Evolutionary conservation across 2,888 invertebrate species (phyloP), one percentile per base, ranked within the genome.

Genomic region (Plebejus anna): DNA sequence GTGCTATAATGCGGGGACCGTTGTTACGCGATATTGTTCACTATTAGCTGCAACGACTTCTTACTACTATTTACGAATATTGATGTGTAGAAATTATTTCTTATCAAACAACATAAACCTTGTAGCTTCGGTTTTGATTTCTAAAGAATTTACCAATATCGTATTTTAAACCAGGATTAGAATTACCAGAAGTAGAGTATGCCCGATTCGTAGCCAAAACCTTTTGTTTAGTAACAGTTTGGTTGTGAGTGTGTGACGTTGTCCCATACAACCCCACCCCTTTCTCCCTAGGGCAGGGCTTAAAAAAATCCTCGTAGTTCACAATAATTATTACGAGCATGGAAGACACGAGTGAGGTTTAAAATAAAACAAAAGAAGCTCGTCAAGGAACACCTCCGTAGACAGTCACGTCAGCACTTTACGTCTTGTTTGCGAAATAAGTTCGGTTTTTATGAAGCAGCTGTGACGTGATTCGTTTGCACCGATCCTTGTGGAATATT

Each of bases 361-460:
- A 66, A 66, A 66, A 66, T 66, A 66, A 32, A 66, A 66, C 32
- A 66, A 61, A 61, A 66, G 61, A 28, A 66, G 32, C 66, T 66
- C 66, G 16, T 66, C 11, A 32, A 66, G 66, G 4, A 16, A 66
- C 28, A 11, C 36, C 32, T 32, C 28, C 66, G 28, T 32, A 72
- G 28, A 73, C 47, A 16, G 47, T 32, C 73, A 55, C 73, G 51
- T 73, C 73, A 55, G 55, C 73, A 51, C 28, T 73, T 73, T 73
- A 73, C 28, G 71, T 71, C 11, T 73, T 73, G 73, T 22, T 32
- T 73, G 73, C 22, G 73, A 55, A 73, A 73, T 73, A 73, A 51
- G 55, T 73, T 72, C 28, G 42, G 42, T 72, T 72, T 72, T 72
- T 72, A 73, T 51, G 28, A 73, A 73, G 47, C 73, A 28, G 73